Evolutionary conservation across 2,797 vertebrate genomes (phyloP).

Genomic region (Myioborus miniatus): DNA sequence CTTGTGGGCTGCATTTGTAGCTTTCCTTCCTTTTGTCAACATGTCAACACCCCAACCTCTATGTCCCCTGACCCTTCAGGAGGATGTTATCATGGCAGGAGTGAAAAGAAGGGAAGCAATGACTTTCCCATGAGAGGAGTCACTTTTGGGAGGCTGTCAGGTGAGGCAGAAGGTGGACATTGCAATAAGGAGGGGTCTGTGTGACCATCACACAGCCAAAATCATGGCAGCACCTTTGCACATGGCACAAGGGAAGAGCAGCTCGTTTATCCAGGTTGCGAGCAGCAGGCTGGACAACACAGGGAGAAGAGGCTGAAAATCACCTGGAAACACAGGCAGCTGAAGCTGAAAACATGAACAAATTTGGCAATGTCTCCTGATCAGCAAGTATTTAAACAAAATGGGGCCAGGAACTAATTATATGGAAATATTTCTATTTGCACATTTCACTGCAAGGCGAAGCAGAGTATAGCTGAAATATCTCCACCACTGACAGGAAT

Average conservation of each 20-base stretch:
- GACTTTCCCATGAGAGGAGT: background rate
- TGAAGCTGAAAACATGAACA: slow-evolving; percentile 27
- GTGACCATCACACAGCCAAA: background rate
- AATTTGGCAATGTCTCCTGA: slow-evolving; percentile 50
- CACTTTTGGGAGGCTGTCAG: background rate
- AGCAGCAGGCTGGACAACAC: background rate
- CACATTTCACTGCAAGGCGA: slow-evolving; percentile 75
- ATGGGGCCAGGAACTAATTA: slow-evolving; percentile 74
- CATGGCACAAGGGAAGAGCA: rapidly evolving
- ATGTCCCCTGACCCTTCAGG: background rate
- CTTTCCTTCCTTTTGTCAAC: background rate
- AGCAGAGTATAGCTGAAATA: slow-evolving; percentile 62
- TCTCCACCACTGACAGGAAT: slow-evolving; percentile 72
- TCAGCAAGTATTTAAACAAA: slow-evolving; percentile 64
- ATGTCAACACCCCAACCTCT: background rate
- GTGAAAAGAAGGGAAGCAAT: background rate
- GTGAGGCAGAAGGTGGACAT: background rate
- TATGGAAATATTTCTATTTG: slow-evolving; percentile 77
- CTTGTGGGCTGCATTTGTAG: background rate
- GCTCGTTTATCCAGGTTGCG: background rate
- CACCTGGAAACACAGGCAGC: background rate
- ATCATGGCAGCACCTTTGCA: background rate
- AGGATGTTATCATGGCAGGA: background rate
- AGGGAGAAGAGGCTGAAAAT: background rate
- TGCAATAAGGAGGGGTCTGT: background rate